Conservation (phyloP, 2,888 invertebrate genomes). For the Ornithoptera alexandrae region DNA sequence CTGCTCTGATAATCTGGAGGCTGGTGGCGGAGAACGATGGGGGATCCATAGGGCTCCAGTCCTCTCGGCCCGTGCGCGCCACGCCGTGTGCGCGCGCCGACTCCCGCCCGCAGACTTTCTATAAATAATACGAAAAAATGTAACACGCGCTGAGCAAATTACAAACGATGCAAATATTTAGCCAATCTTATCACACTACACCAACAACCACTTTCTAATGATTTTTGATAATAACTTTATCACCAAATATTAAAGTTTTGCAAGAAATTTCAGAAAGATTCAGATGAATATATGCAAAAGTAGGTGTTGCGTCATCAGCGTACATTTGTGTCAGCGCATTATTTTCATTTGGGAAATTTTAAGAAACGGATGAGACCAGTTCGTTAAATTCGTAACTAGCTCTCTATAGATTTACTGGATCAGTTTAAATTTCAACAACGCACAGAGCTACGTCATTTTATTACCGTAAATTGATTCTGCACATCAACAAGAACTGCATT, state of each 20-base stretch:
- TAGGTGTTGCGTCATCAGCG: too few relatives aligned
- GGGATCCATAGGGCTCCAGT: conserved; percentile 73
- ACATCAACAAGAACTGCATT: too few relatives aligned
- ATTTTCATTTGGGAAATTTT: background rate
- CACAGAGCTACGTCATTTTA: too few relatives aligned
- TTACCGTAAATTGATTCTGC: too few relatives aligned
- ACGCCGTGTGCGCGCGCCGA: conserved; percentile 64
- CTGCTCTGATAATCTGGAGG: conserved; percentile 56
- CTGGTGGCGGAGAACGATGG: conserved; percentile 60
- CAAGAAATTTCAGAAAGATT: too few relatives aligned
- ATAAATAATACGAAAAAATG: conserved; percentile 78
- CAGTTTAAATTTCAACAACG: too few relatives aligned
- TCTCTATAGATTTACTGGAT: too few relatives aligned
- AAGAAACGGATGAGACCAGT: conserved; percentile 5
- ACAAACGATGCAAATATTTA: conserved; percentile 70
- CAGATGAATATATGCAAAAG: too few relatives aligned
- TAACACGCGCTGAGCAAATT: conserved; percentile 62
- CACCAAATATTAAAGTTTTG: too few relatives aligned
- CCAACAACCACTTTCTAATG: too few relatives aligned
- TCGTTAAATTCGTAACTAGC: too few relatives aligned
- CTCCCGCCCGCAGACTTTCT: conserved; percentile 72
- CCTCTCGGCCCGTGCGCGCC: conserved; percentile 72
- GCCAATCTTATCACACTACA: conserved; percentile 52
- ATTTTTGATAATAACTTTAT: too few relatives aligned
- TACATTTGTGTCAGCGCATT: background rate